These are phyloP conservation scores for Drosophila pseudoobscura DNA, from an alignment of 1,140 invertebrate species.

Conservation along the genomic window DNA sequence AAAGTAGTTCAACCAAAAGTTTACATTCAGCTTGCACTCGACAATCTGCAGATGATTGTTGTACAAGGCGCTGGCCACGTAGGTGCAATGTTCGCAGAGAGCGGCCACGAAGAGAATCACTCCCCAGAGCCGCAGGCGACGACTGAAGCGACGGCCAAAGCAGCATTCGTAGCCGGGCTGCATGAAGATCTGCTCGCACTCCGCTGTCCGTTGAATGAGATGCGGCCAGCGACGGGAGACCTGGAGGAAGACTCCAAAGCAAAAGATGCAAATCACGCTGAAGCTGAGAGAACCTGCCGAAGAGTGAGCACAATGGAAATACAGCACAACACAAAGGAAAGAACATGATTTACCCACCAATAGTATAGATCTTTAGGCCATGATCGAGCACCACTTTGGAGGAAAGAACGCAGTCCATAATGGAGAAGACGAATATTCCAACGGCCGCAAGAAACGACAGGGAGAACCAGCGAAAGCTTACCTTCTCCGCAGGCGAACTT, in stretches of 20 bases:
- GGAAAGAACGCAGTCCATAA: conserved; percentile 59
- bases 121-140: conserved; percentile 56
- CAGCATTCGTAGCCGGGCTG: conserved; percentile 55
- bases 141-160: conserved; percentile 48
- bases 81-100: conserved; percentile 64
- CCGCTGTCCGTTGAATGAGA: conserved; percentile 55
- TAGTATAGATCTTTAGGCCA: conserved; percentile 72
- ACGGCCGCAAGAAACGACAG: conserved; percentile 44
- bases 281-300: conserved; percentile 70
- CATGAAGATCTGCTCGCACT: conserved; percentile 60
- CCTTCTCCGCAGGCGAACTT: conserved; percentile 35
- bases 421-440: conserved; percentile 51
- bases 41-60: conserved; percentile 70
- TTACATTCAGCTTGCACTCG: conserved; percentile 65
- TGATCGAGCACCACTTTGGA: conserved; percentile 56
- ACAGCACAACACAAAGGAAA: not conserved
- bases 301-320: not conserved
- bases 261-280: conserved; percentile 69
- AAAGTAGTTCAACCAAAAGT: conserved; percentile 76
- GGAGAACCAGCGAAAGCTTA: conserved; percentile 65
- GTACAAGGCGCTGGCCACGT: conserved; percentile 69
- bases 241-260: conserved; percentile 60
- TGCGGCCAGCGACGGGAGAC: conserved; percentile 64
- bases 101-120: conserved; percentile 48
- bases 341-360: conserved; percentile 40